Evolutionary conservation across 2,797 vertebrate genomes (phyloP).

Genomic region (Malurus leucopterus): DNA sequence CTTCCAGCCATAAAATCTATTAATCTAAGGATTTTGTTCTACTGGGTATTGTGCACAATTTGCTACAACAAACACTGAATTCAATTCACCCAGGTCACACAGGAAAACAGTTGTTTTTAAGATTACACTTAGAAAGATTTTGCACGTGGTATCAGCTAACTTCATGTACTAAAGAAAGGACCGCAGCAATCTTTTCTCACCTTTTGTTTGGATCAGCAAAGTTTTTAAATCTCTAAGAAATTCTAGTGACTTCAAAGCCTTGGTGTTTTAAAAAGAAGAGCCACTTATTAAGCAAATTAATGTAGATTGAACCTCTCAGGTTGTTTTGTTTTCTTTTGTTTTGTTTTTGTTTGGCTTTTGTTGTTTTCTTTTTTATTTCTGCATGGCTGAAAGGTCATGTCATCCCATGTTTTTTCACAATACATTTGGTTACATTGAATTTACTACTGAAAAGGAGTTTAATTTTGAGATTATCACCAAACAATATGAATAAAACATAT

Average conservation of each 20-base stretch:
- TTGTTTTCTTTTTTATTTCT: neutral
- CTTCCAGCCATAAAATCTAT: slow-evolving; percentile 10
- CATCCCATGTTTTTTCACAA: neutral
- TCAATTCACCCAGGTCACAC: neutral
- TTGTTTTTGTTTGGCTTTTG: neutral
- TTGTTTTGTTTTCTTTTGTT: neutral
- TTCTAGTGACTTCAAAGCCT: neutral
- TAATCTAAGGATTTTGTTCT: slow-evolving; percentile 20
- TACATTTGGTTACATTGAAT: neutral
- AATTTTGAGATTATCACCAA: neutral
- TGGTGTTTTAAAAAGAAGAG: neutral
- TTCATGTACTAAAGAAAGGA: neutral
- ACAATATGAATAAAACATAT: neutral
- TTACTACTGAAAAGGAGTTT: neutral
- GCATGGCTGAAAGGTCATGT: neutral
- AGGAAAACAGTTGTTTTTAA: neutral
- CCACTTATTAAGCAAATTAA: neutral
- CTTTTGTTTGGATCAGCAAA: neutral
- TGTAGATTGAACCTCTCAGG: neutral
- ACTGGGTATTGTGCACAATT: neutral
- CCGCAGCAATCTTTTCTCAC: neutral
- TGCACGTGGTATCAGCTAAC: neutral
- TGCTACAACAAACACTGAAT: neutral
- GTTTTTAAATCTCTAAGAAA: neutral
- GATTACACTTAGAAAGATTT: neutral